phyloP scores from a whole-genome alignment of 2,888 invertebrate genomes.

The Hyalella azteca region DNA sequence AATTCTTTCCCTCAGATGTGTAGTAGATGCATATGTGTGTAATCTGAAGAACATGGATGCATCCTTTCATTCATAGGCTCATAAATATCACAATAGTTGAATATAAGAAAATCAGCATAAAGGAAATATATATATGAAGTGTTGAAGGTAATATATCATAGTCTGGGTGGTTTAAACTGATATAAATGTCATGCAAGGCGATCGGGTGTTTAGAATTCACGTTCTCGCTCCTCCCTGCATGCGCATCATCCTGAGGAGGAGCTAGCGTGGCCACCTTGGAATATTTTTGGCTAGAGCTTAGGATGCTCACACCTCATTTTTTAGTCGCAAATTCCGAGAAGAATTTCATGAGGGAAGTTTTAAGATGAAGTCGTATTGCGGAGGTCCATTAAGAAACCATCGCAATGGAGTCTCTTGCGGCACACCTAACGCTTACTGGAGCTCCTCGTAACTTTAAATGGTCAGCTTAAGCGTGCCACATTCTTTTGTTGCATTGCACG shows the following conservation, averaged over 20 bases:
- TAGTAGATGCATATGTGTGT: too few relatives aligned
- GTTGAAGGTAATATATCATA: too few relatives aligned
- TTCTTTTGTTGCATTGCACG: neutral
- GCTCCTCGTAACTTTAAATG: constrained; percentile 27
- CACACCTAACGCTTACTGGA: neutral
- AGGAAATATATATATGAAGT: too few relatives aligned
- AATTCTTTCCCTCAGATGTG: too few relatives aligned
- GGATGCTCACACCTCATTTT: constrained; percentile 17
- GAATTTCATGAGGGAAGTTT: constrained; percentile 26
- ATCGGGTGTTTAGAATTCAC: too few relatives aligned
- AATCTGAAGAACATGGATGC: too few relatives aligned
- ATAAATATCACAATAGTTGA: too few relatives aligned
- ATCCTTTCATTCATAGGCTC: too few relatives aligned
- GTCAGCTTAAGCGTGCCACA: constrained; percentile 14
- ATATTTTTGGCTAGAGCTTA: neutral
- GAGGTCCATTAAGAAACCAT: constrained; percentile 13
- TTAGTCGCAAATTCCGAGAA: constrained; percentile 7
- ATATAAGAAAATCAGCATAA: too few relatives aligned
- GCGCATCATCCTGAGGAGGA: neutral
- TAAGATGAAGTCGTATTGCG: constrained; percentile 16
- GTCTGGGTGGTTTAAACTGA: too few relatives aligned
- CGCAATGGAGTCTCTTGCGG: neutral
- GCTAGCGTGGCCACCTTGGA: neutral
- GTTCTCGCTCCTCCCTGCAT: too few relatives aligned
- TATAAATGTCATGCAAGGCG: too few relatives aligned